A percentile compares a stretch with the other conserved stretches of the same genome.
These are phyloP conservation scores for Nematolebias whitei DNA, from an alignment of 2,113 vertebrate species.

Conservation along the genomic window DNA sequence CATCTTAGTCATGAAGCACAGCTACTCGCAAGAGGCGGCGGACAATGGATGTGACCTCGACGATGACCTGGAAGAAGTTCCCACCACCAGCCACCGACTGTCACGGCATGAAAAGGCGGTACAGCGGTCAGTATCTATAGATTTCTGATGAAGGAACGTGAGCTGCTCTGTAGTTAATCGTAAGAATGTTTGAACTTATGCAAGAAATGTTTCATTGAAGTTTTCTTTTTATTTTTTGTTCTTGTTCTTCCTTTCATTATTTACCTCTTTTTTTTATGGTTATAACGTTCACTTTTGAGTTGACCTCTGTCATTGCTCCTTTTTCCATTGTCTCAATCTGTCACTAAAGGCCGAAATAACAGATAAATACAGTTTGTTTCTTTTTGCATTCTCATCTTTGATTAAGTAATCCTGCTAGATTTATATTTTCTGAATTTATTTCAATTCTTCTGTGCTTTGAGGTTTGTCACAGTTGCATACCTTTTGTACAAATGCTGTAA, in stretches of 20 bases:
- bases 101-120: slow-evolving; percentile 96
- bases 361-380: slow-evolving; percentile 29
- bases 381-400: slow-evolving; percentile 51
- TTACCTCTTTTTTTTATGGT: slow-evolving; percentile 13
- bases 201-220: slow-evolving; percentile 75
- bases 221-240: slow-evolving; percentile 59
- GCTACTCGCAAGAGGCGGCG: slow-evolving; percentile 93
- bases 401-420: slow-evolving; percentile 33
- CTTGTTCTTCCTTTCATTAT: slow-evolving; percentile 46
- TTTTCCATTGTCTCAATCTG: slow-evolving; percentile 55
- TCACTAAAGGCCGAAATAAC: slow-evolving; percentile 50
- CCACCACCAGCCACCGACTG: slow-evolving; percentile 97
- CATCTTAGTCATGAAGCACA: slow-evolving; percentile 99
- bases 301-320: slow-evolving; percentile 30
- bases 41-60: slow-evolving; percentile 91
- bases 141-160: slow-evolving; percentile 88
- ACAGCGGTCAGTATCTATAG: slow-evolving; percentile 98
- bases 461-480: slow-evolving; percentile 38
- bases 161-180: slow-evolving; percentile 49
- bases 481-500: slow-evolving; percentile 45
- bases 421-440: slow-evolving; percentile 30
- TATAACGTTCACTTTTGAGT: slow-evolving; percentile 49
- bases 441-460: slow-evolving; percentile 40
- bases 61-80: slow-evolving; percentile 96
- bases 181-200: slow-evolving; percentile 50